Evolutionary conservation across 2,888 invertebrate species (phyloP), one percentile per base, ranked within the genome.

Genomic region (Rhorus exstirpatorius): DNA sequence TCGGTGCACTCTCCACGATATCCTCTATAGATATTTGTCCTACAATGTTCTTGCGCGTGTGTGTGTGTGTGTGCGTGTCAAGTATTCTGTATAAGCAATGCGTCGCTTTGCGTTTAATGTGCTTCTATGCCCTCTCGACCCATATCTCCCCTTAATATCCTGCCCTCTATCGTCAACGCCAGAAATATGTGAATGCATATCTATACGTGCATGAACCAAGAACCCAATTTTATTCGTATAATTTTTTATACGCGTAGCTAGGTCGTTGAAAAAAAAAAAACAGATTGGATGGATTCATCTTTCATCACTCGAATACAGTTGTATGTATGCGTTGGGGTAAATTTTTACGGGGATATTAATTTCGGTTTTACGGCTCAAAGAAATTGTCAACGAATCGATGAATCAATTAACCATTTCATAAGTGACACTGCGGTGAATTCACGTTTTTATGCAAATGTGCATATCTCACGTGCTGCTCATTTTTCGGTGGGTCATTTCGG

Each of bases 21-120:
- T 67, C 12, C 55, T 63, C 74, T 72, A 81, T 72, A 74, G 78
- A 82, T 82, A 74, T 74, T 74, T 70, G 58, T 78, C 21, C 49
- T 8, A 67, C 10, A 44, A 24, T 12, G 26, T n/a, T 51, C 7
- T 21, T 38, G 41, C 6, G 21, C 3, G 17, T 44, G 58, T 46
- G 19, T 14, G 24, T 53, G 41, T 26, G 26, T 14, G 58, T 26
- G 75, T 60, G 58, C 26, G 67, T 68, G 58, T 60, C 49, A 58
- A 75, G 78, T 58, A 26, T 74, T 44, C 41, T 65, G 65, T 44
- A 68, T 61, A 61, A 74, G 63, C 58, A 70, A 82, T 78, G 74
- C 78, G 74, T 63, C 70, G 74, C 74, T 82, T 78, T 82, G 70
- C 74, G 51, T 78, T 78, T 74, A 78, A 75, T 79, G 78, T 58